A percentile compares a stretch with the other conserved stretches of the same genome.
Conservation (phyloP, 2,113 vertebrate species). For the Emydocephalus ijimae region DNA sequence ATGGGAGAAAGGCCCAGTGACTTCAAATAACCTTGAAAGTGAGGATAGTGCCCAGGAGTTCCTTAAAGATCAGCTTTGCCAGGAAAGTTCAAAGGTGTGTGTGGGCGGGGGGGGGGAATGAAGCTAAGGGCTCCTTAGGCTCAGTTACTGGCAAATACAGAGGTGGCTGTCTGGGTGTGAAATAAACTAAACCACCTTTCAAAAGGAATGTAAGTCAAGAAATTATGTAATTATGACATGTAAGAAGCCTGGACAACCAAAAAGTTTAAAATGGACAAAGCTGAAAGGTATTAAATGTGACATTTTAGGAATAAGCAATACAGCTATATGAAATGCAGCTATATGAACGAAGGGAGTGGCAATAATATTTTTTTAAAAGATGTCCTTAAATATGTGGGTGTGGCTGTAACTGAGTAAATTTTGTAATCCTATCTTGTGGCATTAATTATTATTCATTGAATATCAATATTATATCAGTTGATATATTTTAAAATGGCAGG, state of each 20-base stretch:
- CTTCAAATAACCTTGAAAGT: background rate
- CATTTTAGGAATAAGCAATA: background rate
- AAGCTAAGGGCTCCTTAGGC: background rate
- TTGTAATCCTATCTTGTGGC: background rate
- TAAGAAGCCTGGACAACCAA: background rate
- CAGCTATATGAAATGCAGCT: background rate
- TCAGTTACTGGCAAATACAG: background rate
- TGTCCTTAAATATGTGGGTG: background rate
- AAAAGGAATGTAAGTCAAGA: background rate
- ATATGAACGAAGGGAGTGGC: background rate
- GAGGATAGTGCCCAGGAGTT: background rate
- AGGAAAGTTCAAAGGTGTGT: background rate
- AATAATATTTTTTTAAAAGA: background rate
- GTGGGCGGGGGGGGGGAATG: background rate
- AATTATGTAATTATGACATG: background rate
- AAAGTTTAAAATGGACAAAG: background rate
- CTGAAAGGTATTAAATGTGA: background rate
- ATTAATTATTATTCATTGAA: background rate
- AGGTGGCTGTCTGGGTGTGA: background rate
- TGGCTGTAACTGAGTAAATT: background rate
- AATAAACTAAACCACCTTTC: background rate
- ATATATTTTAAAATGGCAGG: background rate
- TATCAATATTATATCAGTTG: background rate
- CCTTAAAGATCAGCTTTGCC: background rate
- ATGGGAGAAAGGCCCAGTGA: background rate